A percentile compares a stretch with the other conserved stretches of the same genome.
Conservation (phyloP, 2,113 vertebrate species). For the Columba janthina region DNA sequence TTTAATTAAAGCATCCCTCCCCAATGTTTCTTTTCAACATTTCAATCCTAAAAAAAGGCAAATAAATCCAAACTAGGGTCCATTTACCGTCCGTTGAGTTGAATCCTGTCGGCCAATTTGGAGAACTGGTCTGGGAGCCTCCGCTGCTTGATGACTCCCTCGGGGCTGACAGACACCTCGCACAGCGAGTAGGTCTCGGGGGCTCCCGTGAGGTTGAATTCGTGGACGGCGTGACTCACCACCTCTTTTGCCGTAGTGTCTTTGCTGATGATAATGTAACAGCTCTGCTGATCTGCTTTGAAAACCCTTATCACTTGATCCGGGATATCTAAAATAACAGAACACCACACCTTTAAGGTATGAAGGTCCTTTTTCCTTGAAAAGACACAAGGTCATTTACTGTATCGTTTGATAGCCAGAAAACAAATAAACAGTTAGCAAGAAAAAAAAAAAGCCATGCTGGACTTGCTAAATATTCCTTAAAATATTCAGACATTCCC, state of each 20-base stretch:
- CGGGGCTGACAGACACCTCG: constrained; percentile 92
- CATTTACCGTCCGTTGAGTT: constrained; percentile 91
- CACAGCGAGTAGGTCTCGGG: constrained; percentile 91
- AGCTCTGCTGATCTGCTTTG: constrained; percentile 96
- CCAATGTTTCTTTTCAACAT: not conserved
- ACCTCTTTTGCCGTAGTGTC: constrained; percentile 98
- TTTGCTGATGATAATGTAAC: constrained; percentile 98
- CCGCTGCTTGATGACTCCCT: constrained; percentile 95
- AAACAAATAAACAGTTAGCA: not conserved
- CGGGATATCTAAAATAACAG: constrained; percentile 84
- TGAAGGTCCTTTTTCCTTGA: not conserved
- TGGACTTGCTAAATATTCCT: not conserved
- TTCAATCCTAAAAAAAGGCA: not conserved
- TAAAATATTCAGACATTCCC: not conserved
- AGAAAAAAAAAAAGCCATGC: not conserved
- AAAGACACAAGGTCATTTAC: not conserved
- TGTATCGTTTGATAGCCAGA: not conserved
- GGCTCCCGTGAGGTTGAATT: constrained; percentile 85
- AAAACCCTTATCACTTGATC: constrained; percentile 97
- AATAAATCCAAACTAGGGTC: not conserved
- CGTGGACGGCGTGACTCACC: constrained; percentile 87
- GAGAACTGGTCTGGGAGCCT: constrained; percentile 94
- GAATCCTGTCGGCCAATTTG: constrained; percentile 95
- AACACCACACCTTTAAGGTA: not conserved
- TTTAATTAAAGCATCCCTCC: not conserved